These are phyloP conservation scores for Imbricaverruca yamaguchii DNA, from an alignment of 2,888 invertebrate species.

Conservation along the genomic window DNA sequence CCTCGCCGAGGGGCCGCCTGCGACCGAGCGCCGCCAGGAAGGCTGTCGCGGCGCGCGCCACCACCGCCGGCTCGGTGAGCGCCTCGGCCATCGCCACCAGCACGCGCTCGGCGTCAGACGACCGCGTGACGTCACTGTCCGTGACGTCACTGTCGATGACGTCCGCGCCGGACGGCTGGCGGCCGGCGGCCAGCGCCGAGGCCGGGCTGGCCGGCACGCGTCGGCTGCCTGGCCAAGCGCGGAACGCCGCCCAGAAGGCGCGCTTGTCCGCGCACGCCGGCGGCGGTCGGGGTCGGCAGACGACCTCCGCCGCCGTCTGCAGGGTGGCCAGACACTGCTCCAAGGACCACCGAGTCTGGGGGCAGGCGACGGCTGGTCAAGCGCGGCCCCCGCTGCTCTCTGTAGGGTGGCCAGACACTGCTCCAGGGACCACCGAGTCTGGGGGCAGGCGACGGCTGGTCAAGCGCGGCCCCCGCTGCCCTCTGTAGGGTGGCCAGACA, in stretches of 20 bases:
- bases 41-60: neutral
- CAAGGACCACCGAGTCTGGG: neutral
- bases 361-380: too few relatives aligned
- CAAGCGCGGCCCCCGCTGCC: neutral
- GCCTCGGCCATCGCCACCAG: neutral
- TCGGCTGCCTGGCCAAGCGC: neutral
- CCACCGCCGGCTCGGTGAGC: neutral
- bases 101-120: neutral
- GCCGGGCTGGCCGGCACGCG: neutral
- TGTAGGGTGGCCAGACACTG: neutral
- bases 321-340: neutral
- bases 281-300: neutral
- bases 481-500: neutral
- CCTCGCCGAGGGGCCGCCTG: neutral
- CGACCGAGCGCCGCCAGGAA: neutral
- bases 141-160: neutral
- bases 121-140: neutral
- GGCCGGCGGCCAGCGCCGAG: neutral
- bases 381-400: neutral
- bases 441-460: neutral
- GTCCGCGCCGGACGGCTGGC: neutral
- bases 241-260: constrained; percentile 13
- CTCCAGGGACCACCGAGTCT: neutral
- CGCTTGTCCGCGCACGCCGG: neutral
- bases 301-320: neutral